Evolutionary conservation across 2,113 vertebrate genomes (phyloP).

Genomic region (Catagonus wagneri): DNA sequence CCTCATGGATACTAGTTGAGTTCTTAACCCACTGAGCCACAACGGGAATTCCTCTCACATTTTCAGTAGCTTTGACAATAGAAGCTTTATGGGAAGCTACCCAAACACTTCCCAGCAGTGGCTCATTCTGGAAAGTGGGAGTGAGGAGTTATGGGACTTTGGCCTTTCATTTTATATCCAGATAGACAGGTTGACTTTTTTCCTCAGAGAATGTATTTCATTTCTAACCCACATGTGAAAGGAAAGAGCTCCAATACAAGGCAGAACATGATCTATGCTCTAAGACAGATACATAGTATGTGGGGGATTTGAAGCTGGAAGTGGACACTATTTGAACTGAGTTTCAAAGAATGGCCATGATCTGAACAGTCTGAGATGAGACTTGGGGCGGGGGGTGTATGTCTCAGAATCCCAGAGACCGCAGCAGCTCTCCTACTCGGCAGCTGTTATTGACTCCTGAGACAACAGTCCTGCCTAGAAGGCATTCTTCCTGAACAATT

Average conservation of each 20-base stretch:
- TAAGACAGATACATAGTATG: neutral
- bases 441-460: constrained; percentile 57
- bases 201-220: neutral
- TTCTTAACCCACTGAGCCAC: no score
- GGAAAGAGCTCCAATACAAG: constrained; percentile 30
- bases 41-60: neutral
- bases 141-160: neutral
- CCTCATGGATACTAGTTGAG: no score
- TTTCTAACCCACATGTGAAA: constrained; percentile 52
- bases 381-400: no score
- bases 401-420: neutral
- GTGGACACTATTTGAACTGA: constrained; percentile 6
- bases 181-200: neutral
- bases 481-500: constrained; percentile 59
- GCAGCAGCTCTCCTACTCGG: neutral
- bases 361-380: neutral
- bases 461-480: constrained; percentile 1
- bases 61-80: constrained; percentile 38
- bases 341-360: constrained; percentile 52
- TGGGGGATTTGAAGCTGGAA: neutral
- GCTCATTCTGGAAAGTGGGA: constrained; percentile 13
- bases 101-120: neutral
- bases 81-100: neutral
- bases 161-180: neutral
- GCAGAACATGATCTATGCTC: neutral